phyloP scores from a whole-genome alignment of 2,888 invertebrate species.

The Serripes groenlandicus region DNA sequence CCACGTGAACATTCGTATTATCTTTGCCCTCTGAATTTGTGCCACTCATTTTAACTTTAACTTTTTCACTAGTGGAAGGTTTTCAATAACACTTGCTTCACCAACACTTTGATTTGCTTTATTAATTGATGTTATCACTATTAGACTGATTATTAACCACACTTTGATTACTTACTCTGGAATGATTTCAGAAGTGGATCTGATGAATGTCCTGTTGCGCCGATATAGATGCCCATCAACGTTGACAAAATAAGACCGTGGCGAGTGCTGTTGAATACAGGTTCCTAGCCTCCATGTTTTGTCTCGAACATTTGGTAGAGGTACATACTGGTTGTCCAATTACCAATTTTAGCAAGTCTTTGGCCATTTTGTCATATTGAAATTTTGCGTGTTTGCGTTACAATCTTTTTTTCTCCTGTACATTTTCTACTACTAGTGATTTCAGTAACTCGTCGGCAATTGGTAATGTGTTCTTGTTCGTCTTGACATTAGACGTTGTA shows the following conservation, averaged over 20 bases:
- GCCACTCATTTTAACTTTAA: constrained; percentile 2
- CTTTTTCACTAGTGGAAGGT: constrained; percentile 2
- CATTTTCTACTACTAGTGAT: constrained; percentile 27
- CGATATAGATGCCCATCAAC: constrained; percentile 1
- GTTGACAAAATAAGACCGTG: not conserved
- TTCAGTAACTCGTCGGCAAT: constrained; percentile 15
- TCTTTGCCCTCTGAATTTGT: too few species aligned
- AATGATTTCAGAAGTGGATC: not conserved
- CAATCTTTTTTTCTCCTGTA: not conserved
- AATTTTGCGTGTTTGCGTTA: not conserved
- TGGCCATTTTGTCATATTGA: too few species aligned
- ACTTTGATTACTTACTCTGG: not conserved
- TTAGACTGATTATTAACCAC: not conserved
- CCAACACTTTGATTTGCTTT: too few species aligned
- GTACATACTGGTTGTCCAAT: constrained; percentile 7
- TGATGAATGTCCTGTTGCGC: not conserved
- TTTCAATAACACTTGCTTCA: too few species aligned
- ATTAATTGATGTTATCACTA: not conserved
- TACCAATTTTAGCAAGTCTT: constrained; percentile 3
- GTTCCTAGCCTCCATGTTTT: constrained; percentile 6
- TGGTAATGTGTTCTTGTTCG: constrained; percentile 45
- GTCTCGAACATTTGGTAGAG: not conserved
- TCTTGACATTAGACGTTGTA: constrained; percentile 57
- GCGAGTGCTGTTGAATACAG: not conserved
- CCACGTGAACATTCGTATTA: too few species aligned